These are phyloP conservation scores for Xanthorhoe designata DNA, from an alignment of 2,888 invertebrate genomes.

Conservation along the genomic window DNA sequence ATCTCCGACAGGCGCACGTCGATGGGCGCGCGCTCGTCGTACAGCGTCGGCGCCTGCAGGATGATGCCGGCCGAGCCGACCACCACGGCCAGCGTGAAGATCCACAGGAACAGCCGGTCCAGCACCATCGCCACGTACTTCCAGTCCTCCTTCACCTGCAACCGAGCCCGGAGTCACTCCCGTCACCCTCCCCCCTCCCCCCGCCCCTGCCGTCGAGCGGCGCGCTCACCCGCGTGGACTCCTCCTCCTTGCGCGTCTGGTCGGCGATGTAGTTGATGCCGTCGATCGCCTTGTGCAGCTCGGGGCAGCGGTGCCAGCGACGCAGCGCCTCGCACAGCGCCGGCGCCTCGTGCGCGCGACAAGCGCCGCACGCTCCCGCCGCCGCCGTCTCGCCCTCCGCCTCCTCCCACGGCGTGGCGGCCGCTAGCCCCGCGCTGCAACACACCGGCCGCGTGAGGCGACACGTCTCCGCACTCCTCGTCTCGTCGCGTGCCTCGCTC, in stretches of 20 bases:
- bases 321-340: conserved; percentile 87
- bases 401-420: conserved; percentile 47
- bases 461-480: conserved; percentile 49
- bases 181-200: background rate
- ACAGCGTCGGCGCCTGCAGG: conserved; percentile 96
- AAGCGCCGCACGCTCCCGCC: conserved; percentile 45
- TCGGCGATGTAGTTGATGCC: conserved; percentile 97
- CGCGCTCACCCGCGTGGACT: conserved; percentile 92
- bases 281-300: conserved; percentile 96
- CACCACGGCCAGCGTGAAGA: conserved; percentile 97
- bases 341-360: conserved; percentile 70
- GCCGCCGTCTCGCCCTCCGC: conserved; percentile 40
- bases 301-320: conserved; percentile 96
- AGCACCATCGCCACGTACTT: conserved; percentile 99
- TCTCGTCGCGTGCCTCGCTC: conserved; percentile 55
- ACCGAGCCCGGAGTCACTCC: conserved; percentile 71
- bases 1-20: conserved; percentile 95
- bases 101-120: conserved; percentile 98
- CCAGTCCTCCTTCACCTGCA: conserved; percentile 98
- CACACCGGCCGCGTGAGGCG: conserved; percentile 5
- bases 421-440: conserved; percentile 64
- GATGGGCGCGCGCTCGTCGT: conserved; percentile 95
- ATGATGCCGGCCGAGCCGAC: conserved; percentile 98
- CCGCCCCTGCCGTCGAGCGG: background rate
- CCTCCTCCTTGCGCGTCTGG: conserved; percentile 96